A percentile compares a stretch with the other conserved stretches of the same genome.
phyloP scores from a whole-genome alignment of 1,140 invertebrate species.

The Maniola jurtina region DNA sequence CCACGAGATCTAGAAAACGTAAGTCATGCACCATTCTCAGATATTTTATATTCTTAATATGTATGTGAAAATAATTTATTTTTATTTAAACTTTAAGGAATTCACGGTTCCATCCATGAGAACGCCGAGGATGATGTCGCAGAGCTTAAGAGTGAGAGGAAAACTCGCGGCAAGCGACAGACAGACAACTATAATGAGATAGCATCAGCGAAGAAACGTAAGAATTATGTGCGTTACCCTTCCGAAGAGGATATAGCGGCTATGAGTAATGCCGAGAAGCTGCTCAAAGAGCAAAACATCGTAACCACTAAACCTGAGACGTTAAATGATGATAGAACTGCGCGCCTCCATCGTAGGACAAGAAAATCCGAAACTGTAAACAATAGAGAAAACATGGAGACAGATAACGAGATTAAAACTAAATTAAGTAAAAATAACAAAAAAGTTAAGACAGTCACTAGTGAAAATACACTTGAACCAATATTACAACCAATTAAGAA shows the following conservation, averaged over 20 bases:
- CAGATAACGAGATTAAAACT: constrained; percentile 26
- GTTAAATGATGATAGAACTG: constrained; percentile 31
- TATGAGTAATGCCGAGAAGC: constrained; percentile 15
- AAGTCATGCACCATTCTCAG: constrained; percentile 34
- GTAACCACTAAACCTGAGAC: constrained; percentile 23
- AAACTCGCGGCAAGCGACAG: constrained; percentile 45
- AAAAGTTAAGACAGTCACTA: constrained; percentile 30
- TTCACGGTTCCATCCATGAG: constrained; percentile 44
- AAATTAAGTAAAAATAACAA: constrained; percentile 46
- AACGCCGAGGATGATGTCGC: constrained; percentile 27
- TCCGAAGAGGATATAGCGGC: constrained; percentile 39
- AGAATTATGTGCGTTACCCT: constrained; percentile 59
- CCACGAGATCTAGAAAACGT: constrained; percentile 67
- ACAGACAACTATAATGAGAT: constrained; percentile 41
- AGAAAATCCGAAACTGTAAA: constrained; percentile 32
- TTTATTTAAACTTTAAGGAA: constrained; percentile 37
- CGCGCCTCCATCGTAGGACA: constrained; percentile 35
- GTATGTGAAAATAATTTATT: background rate
- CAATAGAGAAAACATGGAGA: constrained; percentile 23
- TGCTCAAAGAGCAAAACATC: constrained; percentile 51
- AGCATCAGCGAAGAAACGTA: constrained; percentile 44
- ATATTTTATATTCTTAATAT: constrained; percentile 5
- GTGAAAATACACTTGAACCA: constrained; percentile 20
- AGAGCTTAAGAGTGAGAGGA: constrained; percentile 40
- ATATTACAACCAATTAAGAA: constrained; percentile 32